phyloP scores from a whole-genome alignment of 2,888 invertebrate genomes.

The Cabera pusaria region DNA sequence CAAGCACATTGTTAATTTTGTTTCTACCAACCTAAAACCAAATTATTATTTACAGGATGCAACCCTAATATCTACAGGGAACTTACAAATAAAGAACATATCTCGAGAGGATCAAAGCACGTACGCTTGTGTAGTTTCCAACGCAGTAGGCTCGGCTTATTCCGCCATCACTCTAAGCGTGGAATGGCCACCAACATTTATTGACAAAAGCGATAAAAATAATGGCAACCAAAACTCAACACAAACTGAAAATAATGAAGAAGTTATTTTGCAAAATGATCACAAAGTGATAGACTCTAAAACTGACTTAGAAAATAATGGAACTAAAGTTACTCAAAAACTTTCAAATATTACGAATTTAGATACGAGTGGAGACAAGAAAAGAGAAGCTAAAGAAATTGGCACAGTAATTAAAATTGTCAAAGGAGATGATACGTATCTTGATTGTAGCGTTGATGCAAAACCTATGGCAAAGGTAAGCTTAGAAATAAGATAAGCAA shows the following conservation, averaged over 20 bases:
- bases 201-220: conserved; percentile 4
- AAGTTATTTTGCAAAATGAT: conserved; percentile 5
- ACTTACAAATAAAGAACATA: conserved; percentile 49
- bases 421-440: conserved; percentile 51
- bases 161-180: conserved; percentile 79
- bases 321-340: background rate
- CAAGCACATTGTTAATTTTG: too few relatives aligned
- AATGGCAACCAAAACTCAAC: too few relatives aligned
- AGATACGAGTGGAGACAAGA: too few relatives aligned
- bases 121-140: conserved; percentile 84
- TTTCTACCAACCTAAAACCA: too few relatives aligned
- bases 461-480: conserved; percentile 64
- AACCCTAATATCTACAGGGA: conserved; percentile 47
- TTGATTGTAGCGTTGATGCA: conserved; percentile 63
- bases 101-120: conserved; percentile 70
- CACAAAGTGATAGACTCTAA: background rate
- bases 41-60: conserved; percentile 60
- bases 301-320: background rate
- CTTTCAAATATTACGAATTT: too few relatives aligned
- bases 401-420: conserved; percentile 42
- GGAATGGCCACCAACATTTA: conserved; percentile 71
- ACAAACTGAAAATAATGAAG: background rate
- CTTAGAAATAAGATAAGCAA: too few relatives aligned
- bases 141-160: conserved; percentile 81
- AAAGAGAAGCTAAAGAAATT: background rate